Evolutionary conservation across 2,888 invertebrate species (phyloP).

Genomic region (Eupithecia vulgata): DNA sequence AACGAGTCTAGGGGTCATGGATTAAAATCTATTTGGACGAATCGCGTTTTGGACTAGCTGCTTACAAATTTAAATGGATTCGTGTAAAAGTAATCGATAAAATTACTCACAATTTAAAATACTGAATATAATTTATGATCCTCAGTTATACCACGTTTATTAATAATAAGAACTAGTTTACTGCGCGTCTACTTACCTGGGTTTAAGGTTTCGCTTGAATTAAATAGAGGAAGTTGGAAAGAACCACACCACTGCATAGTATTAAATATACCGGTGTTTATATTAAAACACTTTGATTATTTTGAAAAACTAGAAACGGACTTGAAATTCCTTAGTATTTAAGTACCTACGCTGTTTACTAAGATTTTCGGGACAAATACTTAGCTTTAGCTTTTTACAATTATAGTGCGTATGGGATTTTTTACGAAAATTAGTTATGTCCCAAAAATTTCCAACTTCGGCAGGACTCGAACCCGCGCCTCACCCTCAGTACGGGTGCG

Average conservation of each 20-base stretch:
- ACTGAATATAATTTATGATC: neutral
- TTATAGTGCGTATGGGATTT: no score
- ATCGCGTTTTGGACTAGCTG: neutral
- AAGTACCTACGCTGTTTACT: no score
- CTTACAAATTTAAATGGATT: neutral
- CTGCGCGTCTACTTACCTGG: neutral
- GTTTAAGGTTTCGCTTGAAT: conserved; percentile 24
- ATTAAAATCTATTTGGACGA: neutral
- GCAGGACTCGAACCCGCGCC: no score
- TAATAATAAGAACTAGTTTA: conserved; percentile 7
- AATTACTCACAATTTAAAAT: neutral
- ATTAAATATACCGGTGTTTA: neutral
- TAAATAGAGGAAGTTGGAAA: conserved; percentile 27
- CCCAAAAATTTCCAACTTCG: no score
- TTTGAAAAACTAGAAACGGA: no score
- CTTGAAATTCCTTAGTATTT: no score
- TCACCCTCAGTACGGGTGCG: no score
- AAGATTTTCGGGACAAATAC: no score
- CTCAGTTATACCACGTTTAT: neutral
- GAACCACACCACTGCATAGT: neutral
- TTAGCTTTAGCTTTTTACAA: no score
- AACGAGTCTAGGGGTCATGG: no score
- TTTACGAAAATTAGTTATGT: no score
- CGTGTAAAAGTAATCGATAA: neutral
- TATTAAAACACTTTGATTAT: no score